phyloP scores from a whole-genome alignment of 2,888 invertebrate species.

The Anorthoa munda region DNA sequence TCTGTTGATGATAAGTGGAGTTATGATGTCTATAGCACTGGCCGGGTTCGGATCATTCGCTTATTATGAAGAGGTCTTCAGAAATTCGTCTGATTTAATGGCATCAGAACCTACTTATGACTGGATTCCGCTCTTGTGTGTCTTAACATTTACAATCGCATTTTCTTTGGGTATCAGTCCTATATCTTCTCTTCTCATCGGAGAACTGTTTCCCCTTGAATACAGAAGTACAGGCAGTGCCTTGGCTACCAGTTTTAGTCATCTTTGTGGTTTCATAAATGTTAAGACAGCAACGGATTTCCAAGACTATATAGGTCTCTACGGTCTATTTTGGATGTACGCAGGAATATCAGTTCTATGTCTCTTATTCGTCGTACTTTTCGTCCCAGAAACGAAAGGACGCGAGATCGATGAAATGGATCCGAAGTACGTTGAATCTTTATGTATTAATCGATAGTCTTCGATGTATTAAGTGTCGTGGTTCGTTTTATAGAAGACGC shows the following conservation, averaged over 20 bases:
- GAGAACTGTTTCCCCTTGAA: constrained; percentile 93
- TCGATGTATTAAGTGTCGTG: constrained; percentile 36
- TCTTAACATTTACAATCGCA: constrained; percentile 95
- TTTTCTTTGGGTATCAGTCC: constrained; percentile 95
- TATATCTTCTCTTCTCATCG: constrained; percentile 93
- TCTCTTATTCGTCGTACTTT: constrained; percentile 95
- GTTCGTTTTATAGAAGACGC: constrained; percentile 50
- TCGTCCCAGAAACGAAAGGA: constrained; percentile 97
- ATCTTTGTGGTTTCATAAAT: constrained; percentile 96
- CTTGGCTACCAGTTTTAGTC: constrained; percentile 95
- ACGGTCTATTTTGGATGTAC: constrained; percentile 97
- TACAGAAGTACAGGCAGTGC: constrained; percentile 93
- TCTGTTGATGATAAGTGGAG: constrained; percentile 95
- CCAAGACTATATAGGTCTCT: constrained; percentile 93
- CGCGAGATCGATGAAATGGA: constrained; percentile 97
- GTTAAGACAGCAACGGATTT: constrained; percentile 96
- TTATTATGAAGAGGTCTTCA: constrained; percentile 93
- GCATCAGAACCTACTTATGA: constrained; percentile 91
- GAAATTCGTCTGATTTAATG: constrained; percentile 78
- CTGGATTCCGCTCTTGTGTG: constrained; percentile 96
- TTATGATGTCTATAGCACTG: constrained; percentile 96
- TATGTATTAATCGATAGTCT: constrained; percentile 90
- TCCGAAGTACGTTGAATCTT: constrained; percentile 91
- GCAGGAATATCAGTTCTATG: constrained; percentile 95
- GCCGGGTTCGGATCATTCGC: constrained; percentile 96